Base-by-base conservation (phyloP, 2,113 vertebrate genomes). In the Atherinomorus stipes region DNA sequence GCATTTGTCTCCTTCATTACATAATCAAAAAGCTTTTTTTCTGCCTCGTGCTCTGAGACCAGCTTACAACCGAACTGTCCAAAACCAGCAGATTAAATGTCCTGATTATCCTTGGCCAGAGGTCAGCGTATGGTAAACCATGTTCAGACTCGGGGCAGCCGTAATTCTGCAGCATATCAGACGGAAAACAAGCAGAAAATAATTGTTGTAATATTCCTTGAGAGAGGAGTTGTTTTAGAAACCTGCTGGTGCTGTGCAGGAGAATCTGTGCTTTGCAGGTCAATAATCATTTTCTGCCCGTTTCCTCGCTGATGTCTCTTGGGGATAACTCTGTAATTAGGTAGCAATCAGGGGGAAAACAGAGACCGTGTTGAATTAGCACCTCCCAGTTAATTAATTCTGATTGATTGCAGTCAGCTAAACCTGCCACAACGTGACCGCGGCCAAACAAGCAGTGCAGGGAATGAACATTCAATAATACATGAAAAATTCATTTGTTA, bases 31-130 rank as follows among this genome's bases (percentile, higher is more conserved):
- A 37, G 23, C 16, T 37, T 57, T 71, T 71, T 59, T 34, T 37
- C 26, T 25, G 53, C 52, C 34, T 68, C 2, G 1, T 57, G 58
- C 59, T 40, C 63, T 26, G 54, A 57, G 26, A 47, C 64, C 12
- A 60, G 81, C 71, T 89, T 76, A 83, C 47, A 60, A 40, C 19
- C 40, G 73, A 78, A 80, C 67, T 2, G 23, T 72, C 81, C 83
- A 78, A 76, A 83, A 64, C 61, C 80, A 71, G 18, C 76, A 81
- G 87, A 86, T 90, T 90, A 89, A 68, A 80, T 10, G 64, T 71
- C n/a, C 15, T 50, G 83, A 81, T 86, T 66, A 83, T 79, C 73
- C 42, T 18, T 45, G 13, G 78, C 15, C 66, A 74, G 68, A 65
- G 63, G 70, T 76, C 83, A 64, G 73, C 21, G 11, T 57, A 53